phyloP scores from a whole-genome alignment of 2,888 invertebrate species.

The Aspidiotus rigidus region DNA sequence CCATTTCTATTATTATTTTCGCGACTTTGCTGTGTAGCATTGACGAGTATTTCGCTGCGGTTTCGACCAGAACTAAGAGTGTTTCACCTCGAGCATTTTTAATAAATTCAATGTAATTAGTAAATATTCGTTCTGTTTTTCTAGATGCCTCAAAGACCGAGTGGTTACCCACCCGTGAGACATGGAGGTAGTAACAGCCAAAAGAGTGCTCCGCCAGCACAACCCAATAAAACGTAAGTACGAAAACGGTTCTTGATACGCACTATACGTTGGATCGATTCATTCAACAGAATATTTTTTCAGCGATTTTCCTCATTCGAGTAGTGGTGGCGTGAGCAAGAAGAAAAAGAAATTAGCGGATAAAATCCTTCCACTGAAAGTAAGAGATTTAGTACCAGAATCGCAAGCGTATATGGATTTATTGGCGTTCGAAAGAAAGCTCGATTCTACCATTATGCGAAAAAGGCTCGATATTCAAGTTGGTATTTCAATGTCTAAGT shows the following conservation, averaged over 20 bases:
- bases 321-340: constrained; percentile 45
- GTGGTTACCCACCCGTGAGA: constrained; percentile 46
- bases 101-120: no score
- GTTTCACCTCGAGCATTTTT: no score
- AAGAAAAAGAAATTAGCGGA: constrained; percentile 95
- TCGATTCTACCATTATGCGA: constrained; percentile 96
- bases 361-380: constrained; percentile 92
- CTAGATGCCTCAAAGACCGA: constrained; percentile 24
- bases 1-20: background rate
- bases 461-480: constrained; percentile 92
- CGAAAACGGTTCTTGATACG: background rate
- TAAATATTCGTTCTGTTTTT: no score
- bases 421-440: constrained; percentile 90
- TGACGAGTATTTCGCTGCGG: no score
- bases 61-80: no score
- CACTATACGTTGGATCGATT: background rate
- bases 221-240: constrained; percentile 44
- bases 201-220: constrained; percentile 42
- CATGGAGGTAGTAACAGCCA: constrained; percentile 49
- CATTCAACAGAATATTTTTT: background rate
- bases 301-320: constrained; percentile 35
- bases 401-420: constrained; percentile 99
- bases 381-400: constrained; percentile 92
- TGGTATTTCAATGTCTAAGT: background rate
- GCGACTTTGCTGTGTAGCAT: no score